Percentiles rank a stretch among this genome's conserved stretches.
Conservation (phyloP, 1,140 invertebrate genomes). For the Xylocopa sonorina region DNA sequence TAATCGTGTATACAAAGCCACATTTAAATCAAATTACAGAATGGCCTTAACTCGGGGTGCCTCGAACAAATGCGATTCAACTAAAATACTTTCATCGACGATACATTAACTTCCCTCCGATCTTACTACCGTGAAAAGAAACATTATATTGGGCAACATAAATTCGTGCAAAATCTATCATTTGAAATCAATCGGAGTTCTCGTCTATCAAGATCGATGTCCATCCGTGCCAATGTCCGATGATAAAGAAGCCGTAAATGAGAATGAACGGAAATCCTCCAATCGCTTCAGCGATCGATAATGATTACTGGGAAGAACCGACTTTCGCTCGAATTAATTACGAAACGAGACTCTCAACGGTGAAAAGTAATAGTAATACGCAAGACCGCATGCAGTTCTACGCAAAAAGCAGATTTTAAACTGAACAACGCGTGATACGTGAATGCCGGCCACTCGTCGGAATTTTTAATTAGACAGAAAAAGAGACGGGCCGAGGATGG, state of each 20-base stretch:
- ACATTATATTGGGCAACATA: too few relatives aligned
- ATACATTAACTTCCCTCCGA: not conserved
- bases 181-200: not conserved
- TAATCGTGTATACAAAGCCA: not conserved
- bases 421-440: not conserved
- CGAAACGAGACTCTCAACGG: not conserved
- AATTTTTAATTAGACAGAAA: not conserved
- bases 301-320: not conserved
- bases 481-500: too few relatives aligned
- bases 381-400: slow-evolving; percentile 9
- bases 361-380: not conserved
- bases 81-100: not conserved
- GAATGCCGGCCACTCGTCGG: not conserved
- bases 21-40: too few relatives aligned
- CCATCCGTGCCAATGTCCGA: not conserved
- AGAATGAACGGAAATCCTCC: not conserved
- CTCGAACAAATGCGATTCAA: not conserved
- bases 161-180: not conserved
- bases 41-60: not conserved
- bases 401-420: not conserved
- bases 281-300: not conserved
- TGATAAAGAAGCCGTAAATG: not conserved
- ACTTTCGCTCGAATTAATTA: not conserved
- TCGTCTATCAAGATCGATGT: not conserved
- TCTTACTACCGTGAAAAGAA: not conserved